Evolutionary conservation across 2,113 vertebrate species (phyloP).

Genomic region (Myrmecophaga tridactyla): DNA sequence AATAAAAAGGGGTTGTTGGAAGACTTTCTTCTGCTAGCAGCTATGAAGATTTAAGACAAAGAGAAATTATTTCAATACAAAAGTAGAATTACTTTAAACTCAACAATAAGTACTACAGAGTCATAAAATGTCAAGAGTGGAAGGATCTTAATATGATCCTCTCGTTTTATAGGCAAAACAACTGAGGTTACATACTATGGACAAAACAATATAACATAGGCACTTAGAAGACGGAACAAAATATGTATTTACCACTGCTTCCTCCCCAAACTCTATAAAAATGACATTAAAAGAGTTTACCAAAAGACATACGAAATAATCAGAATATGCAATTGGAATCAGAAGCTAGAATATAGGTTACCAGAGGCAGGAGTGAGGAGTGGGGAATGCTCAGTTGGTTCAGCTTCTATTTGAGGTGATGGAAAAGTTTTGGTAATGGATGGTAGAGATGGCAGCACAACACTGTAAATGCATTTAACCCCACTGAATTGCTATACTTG

Average conservation of each 20-base stretch:
- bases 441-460: too few relatives aligned
- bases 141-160: not conserved
- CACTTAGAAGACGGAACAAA: not conserved
- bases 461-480: too few relatives aligned
- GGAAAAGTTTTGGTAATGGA: too few relatives aligned
- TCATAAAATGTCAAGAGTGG: not conserved
- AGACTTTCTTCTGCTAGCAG: slow-evolving; percentile 90
- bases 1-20: slow-evolving; percentile 91
- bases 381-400: too few relatives aligned
- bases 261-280: not conserved
- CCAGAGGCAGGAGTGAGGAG: too few relatives aligned
- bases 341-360: too few relatives aligned
- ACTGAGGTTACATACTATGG: not conserved
- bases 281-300: not conserved
- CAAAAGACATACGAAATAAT: not conserved
- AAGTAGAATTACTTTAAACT: not conserved
- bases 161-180: not conserved
- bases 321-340: too few relatives aligned
- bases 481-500: too few relatives aligned
- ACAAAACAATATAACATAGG: not conserved
- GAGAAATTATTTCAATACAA: not conserved
- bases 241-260: not conserved
- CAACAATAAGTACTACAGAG: not conserved
- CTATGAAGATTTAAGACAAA: slow-evolving; percentile 76
- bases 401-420: too few relatives aligned